Conservation (phyloP, 2,113 vertebrate species). For the Corythornis madagascariensis region DNA sequence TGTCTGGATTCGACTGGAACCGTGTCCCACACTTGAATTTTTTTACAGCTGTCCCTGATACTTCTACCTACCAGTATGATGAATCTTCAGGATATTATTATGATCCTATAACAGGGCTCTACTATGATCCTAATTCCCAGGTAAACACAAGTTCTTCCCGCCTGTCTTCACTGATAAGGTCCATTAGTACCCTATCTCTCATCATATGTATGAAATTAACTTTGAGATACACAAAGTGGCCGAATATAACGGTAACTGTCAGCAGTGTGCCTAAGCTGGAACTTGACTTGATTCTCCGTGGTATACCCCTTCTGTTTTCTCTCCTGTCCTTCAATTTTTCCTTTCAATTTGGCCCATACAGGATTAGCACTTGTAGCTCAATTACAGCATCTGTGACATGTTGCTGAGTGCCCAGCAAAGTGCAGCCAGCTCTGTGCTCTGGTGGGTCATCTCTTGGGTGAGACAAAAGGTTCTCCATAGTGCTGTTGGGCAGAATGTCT, state of each 20-base stretch:
- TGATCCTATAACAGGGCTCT: constrained; percentile 92
- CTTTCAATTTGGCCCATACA: neutral
- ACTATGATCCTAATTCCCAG: constrained; percentile 96
- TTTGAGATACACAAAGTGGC: neutral
- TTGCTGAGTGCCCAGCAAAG: neutral
- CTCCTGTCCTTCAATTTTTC: neutral
- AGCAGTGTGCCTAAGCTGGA: neutral
- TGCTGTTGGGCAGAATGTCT: neutral
- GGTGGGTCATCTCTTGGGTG: neutral
- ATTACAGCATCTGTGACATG: no score
- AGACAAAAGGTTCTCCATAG: neutral
- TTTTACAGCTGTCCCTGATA: constrained; percentile 88
- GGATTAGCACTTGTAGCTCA: neutral
- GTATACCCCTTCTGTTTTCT: neutral
- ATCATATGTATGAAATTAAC: neutral
- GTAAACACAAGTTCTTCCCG: constrained; percentile 72
- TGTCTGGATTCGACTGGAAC: constrained; percentile 11
- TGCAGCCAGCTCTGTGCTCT: neutral
- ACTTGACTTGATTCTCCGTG: neutral
- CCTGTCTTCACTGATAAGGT: neutral
- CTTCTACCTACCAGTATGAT: constrained; percentile 95
- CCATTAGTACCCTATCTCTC: neutral
- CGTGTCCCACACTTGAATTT: constrained; percentile 10
- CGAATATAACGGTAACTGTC: neutral
- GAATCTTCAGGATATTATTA: constrained; percentile 98